Evolutionary conservation across 2,888 invertebrate genomes (phyloP), one percentile per base, ranked within the genome.

Genomic region (Cataglyphis albicans): DNA sequence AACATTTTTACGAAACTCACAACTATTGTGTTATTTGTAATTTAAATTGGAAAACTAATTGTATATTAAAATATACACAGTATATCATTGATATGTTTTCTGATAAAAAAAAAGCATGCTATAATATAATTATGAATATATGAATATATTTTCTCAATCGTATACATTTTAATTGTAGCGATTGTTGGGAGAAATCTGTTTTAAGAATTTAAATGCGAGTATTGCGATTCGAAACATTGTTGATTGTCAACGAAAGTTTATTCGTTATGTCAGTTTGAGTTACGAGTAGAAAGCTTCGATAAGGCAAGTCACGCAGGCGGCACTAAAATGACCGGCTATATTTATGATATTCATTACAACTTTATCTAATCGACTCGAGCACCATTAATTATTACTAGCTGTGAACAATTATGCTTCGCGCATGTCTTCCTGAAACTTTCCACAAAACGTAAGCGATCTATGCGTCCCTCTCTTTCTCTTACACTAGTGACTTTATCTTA

Each of bases 311-410:
- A 85, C 61, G 80, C 82, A 65, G 68, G 67, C 80, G 41, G 72
- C 64, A 81, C 87, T 81, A 82, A 85, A 89, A 86, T 86, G 84
- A 82, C 85, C 57, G 55, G n/a, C 64, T 73, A 72, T 88, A 89
- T 89, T 89, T 89, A 88, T 86, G 88, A 89, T 88, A 89, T 87
- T 87, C 89, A 82, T 86, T 88, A 88, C 82, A 84, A 86, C 74
- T 89, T 86, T 90, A 90, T 92, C 91, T 91, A 92, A 92, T 92
- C 92, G 89, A 74, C 87, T 83, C 72, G 76, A 81, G 84, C 84
- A 88, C 87, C 86, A 90, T 92, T 91, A 92, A 92, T 92, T 92
- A 91, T 91, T 90, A 84, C 87, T 88, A 89, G 89, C 91, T 87
- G 84, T 74, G 87, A 91, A 92, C 92, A 92, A 92, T 91, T 92